Evolutionary conservation across 2,113 vertebrate species (phyloP).

Genomic region (Emberiza fucata): DNA sequence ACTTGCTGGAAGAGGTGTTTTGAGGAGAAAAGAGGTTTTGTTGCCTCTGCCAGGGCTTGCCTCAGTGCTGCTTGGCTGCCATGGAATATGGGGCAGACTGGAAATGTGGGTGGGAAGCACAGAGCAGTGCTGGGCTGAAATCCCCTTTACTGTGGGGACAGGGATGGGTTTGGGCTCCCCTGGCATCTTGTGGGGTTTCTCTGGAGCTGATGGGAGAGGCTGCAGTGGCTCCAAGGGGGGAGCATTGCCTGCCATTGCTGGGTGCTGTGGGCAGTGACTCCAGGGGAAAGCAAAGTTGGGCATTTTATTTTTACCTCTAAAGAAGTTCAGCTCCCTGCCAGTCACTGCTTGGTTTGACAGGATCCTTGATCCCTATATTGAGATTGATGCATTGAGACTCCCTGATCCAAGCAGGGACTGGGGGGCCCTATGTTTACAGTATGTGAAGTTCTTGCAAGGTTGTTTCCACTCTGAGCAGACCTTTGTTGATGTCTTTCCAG

Average conservation of each 20-base stretch:
- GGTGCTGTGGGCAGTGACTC: background rate
- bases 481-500: background rate
- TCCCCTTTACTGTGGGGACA: rapidly evolving
- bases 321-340: background rate
- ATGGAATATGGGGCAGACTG: background rate
- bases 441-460: background rate
- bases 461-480: background rate
- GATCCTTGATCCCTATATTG: rapidly evolving
- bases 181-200: background rate
- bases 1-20: background rate
- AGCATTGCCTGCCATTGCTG: background rate
- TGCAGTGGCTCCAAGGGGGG: background rate
- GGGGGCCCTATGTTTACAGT: background rate
- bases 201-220: background rate
- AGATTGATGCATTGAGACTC: background rate
- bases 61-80: background rate
- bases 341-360: background rate
- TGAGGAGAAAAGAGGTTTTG: background rate
- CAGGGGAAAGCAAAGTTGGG: background rate
- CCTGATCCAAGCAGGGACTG: background rate
- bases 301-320: background rate
- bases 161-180: background rate
- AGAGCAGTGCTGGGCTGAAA: background rate
- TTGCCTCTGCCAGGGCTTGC: background rate
- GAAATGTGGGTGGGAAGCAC: rapidly evolving